Conservation (phyloP, 2,888 invertebrate genomes). For the Chorisops tibialis region DNA sequence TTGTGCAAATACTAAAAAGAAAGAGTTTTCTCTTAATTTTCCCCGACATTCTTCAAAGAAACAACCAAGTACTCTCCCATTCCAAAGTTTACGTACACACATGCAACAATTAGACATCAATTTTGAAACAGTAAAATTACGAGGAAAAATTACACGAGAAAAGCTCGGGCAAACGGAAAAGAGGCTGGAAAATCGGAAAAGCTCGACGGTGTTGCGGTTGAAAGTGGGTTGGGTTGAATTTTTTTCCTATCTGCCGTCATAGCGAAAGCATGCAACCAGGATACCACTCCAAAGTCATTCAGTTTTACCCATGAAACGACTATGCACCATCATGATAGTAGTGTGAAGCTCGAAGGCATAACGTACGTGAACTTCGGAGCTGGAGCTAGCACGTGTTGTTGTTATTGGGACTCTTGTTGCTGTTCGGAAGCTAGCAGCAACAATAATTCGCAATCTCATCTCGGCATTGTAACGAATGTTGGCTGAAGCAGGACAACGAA, state of each 20-base stretch:
- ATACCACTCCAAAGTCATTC: neutral
- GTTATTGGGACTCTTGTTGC: constrained; percentile 18
- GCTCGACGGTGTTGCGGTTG: constrained; percentile 26
- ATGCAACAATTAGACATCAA: neutral
- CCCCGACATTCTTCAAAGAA: too few relatives aligned
- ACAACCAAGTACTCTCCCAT: too few relatives aligned
- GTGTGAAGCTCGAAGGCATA: neutral
- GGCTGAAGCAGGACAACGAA: constrained; percentile 26
- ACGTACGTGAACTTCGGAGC: neutral
- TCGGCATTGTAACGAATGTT: neutral
- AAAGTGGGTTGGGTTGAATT: constrained; percentile 31
- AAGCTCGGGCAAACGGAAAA: constrained; percentile 8
- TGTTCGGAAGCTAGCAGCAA: neutral
- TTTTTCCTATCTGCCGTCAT: constrained; percentile 6
- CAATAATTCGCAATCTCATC: neutral
- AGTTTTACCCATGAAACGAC: neutral
- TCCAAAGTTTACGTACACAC: too few relatives aligned
- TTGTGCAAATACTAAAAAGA: too few relatives aligned
- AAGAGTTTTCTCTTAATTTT: too few relatives aligned
- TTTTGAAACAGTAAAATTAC: constrained; percentile 8
- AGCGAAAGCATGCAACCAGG: neutral
- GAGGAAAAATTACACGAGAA: constrained; percentile 12
- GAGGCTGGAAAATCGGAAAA: constrained; percentile 22
- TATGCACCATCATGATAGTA: neutral
- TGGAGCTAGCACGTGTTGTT: constrained; percentile 19